Base-by-base conservation (phyloP, 2,797 vertebrate species). In the Anisognathus igniventris region DNA sequence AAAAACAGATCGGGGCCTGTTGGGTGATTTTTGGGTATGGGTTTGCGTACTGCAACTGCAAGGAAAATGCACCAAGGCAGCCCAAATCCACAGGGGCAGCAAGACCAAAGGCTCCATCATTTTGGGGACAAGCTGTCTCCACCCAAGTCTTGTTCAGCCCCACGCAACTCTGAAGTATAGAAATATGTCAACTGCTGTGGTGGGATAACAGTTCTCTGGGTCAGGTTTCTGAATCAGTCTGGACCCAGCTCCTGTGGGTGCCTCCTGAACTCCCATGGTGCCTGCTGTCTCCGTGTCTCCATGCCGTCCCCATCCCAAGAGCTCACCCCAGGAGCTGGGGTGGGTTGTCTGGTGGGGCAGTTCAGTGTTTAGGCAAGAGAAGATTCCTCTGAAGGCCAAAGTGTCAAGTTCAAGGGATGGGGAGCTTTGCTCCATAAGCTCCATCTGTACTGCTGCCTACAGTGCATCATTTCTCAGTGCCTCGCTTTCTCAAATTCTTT, bases 391-490 rank as follows among this genome's bases (percentile, higher is more conserved):
- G 65, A 89, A 86, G 75, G 67, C 39, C 76, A 44, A 37, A 86
- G 23, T 3, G 0, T 76, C 40, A 61, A 39, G 47, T 77, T 50
- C 25, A n/a, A 11, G 58, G 62, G 53, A 80, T 75, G 86, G 47
- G 57, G 42, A 92, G 76, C 54, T 65, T 88, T 3, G 7, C 54
- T 92, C 39, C 45, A 0, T 7, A 5, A 68, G 40, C 13, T 44
- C 60, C 58, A n/a, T 68, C 61, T 75, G 76, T 74, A 66, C 50
- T 31, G 47, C 93, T 91, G 68, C 85, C 73, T 48, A 42, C 35
- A 58, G 56, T 10, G 42, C 71, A 50, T 81, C 68, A 66, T 93
- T 90, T 92, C 64, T 75, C 86, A 81, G 95, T 92, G 92, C 93
- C 93, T 96, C 79, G 0, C 76, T 88, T 90, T 72, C 56, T 58